Base-by-base conservation (phyloP, 2,797 vertebrate genomes). In the Mormyrus proboscirostris region DNA sequence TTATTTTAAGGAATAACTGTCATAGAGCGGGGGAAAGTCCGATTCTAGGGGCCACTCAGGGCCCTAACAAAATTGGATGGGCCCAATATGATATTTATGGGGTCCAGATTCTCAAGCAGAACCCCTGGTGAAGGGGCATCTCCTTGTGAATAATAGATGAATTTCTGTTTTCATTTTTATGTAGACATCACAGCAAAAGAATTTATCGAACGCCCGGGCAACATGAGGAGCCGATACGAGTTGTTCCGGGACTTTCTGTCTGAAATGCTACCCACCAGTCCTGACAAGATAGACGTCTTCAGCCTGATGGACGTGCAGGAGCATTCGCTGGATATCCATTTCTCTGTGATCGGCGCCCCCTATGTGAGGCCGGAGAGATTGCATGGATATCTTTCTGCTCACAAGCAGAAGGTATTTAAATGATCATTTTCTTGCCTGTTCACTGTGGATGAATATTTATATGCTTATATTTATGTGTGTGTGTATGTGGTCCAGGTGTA, bases 301-400 rank as follows among this genome's bases (percentile, higher is more conserved):
- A 94, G 94, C 49, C 49, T 97, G 89, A 93, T 92, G 89, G 95
- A 94, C 89, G 89, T 91, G 57, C 93, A 91, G 57, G 95, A 94
- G 88, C 91, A 90, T 47, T 93, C 93, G 12, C 91, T 95, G 92
- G 95, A 96, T 90, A 87, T 97, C 88, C 93, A 95, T 91, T 95
- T 96, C 95, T 94, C 94, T 29, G 94, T 96, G 88, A 91, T 94
- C 89, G 92, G 87, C n/a, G 94, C 91, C 41, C 89, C 93, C 4
- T 96, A 95, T 94, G 89, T 95, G 83, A 95, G 91, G 90, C 95
- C 95, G 5, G 96, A 97, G 94, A 96, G 96, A 86, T 91, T 96
- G 88, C 95, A 96, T 0, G 94, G 93, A 0, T 92, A 95, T 91
- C 90, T 97, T 82, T 92, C 93, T 8, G 92, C 93, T 0, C 95